Evolutionary conservation across 2,888 invertebrate genomes (phyloP), one percentile per base, ranked within the genome.

Genomic region (Plebejus melissa): DNA sequence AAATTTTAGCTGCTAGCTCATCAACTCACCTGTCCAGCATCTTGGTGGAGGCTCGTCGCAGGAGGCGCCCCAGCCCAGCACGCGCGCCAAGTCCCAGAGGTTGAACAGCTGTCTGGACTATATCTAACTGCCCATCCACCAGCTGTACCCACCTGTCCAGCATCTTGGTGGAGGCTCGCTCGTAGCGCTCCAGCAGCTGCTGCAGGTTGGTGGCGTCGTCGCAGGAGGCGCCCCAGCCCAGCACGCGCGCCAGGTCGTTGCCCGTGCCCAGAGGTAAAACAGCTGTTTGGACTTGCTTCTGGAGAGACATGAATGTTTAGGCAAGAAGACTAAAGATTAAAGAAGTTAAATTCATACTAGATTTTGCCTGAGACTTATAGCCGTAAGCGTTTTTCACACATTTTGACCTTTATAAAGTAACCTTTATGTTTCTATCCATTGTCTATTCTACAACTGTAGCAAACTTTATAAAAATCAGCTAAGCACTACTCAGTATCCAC

Each of bases 41-140:
- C 94, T 98, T 99, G 75, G 98, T 98, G 85, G 98, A 97, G 22
- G 99, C 98, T 99, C 98, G 84, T 99, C 99, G 85, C 98, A 99
- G 11, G 98, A 97, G 9, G 98, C 96, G 13, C 99, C 99, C 99
- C 99, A 99, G 60, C 99, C 99, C 28, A 98, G 92, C 4, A 99
- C 99, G 9, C 99, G 94, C 0, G 99, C 98, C 82, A 99, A 94
- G 89, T 99, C 99, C 99, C 81, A 99, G 93, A 0, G 99, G 99
- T 78, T 99, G 94, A 2, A 99, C 98, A 36, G 98, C 99, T 38
- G 2, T 32, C 32, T 32, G 32, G 32, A 32, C 32, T 32, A 32
- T 32, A 32, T 32, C 32, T 1, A 32, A 32, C 32, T 32, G 32
- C 1, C 32, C 32, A 32, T 32, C 32, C 2, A 57, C 79, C 83